Base-by-base conservation (phyloP, 2,797 vertebrate genomes). In the Hapalemur alaotrensis region DNA sequence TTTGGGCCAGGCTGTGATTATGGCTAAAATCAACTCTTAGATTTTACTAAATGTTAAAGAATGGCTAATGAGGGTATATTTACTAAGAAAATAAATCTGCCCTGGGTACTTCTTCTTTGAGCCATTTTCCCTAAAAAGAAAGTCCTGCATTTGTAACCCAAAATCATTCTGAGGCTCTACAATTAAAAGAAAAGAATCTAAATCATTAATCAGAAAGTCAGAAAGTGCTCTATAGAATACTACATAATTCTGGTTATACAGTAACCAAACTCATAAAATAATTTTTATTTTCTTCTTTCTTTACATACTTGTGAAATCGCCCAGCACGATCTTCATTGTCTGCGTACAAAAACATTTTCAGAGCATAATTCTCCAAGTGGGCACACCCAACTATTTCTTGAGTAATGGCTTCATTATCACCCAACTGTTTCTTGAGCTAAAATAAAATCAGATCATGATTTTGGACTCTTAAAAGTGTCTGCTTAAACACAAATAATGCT, bases 341-440 rank as follows among this genome's bases (percentile, higher is more conserved):
- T 30, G 99, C 99, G 83, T 99, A 99, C 4, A 99, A 98, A 98
- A 99, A 99, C 99, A 99, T 99, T 98, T 99, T 99, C 98, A 99
- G 98, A 98, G 99, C 99, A 92, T 99, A 99, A 98, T 99, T 99
- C 97, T 99, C 99, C 46, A 99, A 99, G 98, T 99, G 99, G 96
- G 99, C 99, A 97, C 99, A 99, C 18, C 99, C 99, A 67, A 99
- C 99, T 80, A 99, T 99, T 98, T 99, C 99, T 98, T 99, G 99
- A 96, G 97, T 99, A 98, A 99, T 98, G 98, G 99, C 99, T 97
- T 99, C 99, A 95, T 99, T 99, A 95, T 99, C 99, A 57, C 98
- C 98, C 97, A 99, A 98, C 80, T 99, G 99, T 98, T 99, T 99
- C 99, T 99, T 99, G 99, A 99, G 99, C 99, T 99, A 99, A 88